Conservation (phyloP, 2,888 invertebrate species). For the Dichetophora obliterata region DNA sequence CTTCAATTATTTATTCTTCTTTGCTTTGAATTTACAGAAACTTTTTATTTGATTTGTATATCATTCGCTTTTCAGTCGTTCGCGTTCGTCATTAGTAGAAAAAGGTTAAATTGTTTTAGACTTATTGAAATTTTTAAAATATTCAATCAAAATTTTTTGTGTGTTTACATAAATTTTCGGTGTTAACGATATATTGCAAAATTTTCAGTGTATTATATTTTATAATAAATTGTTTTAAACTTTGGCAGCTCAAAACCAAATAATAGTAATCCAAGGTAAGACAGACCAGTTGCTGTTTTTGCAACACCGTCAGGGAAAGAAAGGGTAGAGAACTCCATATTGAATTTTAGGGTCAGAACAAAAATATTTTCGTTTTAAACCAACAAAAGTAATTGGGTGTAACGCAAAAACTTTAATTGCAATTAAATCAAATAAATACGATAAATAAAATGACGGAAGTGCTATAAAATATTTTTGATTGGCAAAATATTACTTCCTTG, state of each 20-base stretch:
- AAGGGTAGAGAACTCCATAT: no score
- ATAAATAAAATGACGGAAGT: no score
- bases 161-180: conserved; percentile 45
- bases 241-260: conserved; percentile 27
- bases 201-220: conserved; percentile 46
- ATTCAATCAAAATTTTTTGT: conserved; percentile 49
- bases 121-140: conserved; percentile 20
- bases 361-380: no score
- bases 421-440: no score
- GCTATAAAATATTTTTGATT: no score
- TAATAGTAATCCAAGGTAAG: no score
- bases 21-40: neutral
- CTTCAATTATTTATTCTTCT: neutral
- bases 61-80: conserved; percentile 20
- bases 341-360: no score
- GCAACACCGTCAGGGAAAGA: no score
- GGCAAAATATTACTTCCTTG: no score
- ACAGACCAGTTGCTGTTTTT: no score
- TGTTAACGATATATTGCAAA: conserved; percentile 44
- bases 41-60: conserved; percentile 11
- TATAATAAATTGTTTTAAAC: conserved; percentile 38
- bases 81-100: conserved; percentile 16
- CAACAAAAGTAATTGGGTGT: no score
- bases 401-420: no score
- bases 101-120: conserved; percentile 25